Conservation (phyloP, 2,888 invertebrate species). For the Drosophila meridionalis region DNA sequence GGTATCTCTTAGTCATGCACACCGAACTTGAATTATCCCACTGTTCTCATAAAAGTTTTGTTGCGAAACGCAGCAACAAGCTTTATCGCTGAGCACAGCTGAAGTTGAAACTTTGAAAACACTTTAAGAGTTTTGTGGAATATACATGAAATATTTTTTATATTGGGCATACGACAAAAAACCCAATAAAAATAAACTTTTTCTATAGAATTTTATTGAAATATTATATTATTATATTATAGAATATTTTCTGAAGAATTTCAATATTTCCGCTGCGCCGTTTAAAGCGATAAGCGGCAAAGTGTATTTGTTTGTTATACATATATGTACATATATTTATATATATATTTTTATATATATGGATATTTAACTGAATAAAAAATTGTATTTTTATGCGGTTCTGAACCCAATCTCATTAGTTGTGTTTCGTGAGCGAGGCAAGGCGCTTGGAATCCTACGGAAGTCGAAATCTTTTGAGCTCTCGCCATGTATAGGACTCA, state of each 20-base stretch:
- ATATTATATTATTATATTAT: too few species aligned
- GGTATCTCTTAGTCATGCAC: too few species aligned
- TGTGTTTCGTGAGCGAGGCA: not conserved
- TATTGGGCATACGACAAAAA: not conserved
- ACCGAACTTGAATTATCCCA: not conserved
- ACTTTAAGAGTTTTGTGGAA: not conserved
- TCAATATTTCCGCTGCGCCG: not conserved
- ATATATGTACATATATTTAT: not conserved
- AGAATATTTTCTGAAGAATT: too few species aligned
- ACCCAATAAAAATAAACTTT: not conserved
- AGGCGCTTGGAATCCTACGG: not conserved
- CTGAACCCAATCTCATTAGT: not conserved
- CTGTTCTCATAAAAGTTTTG: not conserved
- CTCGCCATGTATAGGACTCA: slow-evolving; percentile 6
- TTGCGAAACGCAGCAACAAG: not conserved
- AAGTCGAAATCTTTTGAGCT: not conserved
- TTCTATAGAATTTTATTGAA: not conserved
- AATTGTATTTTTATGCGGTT: not conserved
- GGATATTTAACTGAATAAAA: not conserved
- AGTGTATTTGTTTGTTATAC: not conserved
- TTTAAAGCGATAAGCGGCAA: not conserved
- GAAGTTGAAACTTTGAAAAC: not conserved
- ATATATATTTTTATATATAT: not conserved
- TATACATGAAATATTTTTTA: not conserved
- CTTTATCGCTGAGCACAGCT: not conserved